Evolutionary conservation across 2,113 vertebrate genomes (phyloP).

Genomic region (Indri indri): DNA sequence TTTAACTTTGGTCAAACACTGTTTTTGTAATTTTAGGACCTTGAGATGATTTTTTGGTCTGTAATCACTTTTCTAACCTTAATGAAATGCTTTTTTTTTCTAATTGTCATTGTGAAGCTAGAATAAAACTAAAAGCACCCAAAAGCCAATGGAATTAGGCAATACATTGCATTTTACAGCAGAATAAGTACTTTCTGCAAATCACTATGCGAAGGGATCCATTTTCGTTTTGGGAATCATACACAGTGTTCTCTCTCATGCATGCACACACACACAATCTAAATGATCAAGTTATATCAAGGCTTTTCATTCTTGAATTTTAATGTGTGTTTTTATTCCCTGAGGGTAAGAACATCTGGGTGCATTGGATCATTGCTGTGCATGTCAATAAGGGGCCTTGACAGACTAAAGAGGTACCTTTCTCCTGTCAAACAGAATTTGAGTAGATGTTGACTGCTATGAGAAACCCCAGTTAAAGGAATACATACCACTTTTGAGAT

Average conservation of each 20-base stretch:
- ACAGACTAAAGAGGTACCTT: slow-evolving; percentile 49
- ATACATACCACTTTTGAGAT: neutral
- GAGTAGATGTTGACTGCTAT: neutral
- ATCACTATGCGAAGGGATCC: neutral
- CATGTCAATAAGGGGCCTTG: neutral
- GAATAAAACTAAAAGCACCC: neutral
- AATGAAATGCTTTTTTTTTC: neutral
- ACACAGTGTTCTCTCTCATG: neutral
- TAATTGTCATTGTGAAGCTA: neutral
- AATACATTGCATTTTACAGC: neutral
- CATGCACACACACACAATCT: neutral
- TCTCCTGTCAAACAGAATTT: slow-evolving; percentile 23
- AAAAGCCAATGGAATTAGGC: neutral
- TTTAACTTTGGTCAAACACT: neutral
- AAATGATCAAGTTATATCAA: neutral
- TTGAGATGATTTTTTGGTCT: neutral
- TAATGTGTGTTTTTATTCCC: neutral
- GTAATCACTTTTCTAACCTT: neutral
- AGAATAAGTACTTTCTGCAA: neutral
- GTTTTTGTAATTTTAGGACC: neutral
- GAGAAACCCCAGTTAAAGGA: slow-evolving; percentile 42
- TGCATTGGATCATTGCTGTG: neutral
- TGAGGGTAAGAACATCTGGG: neutral
- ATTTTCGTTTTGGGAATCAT: neutral
- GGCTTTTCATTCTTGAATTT: neutral